Base-by-base conservation (phyloP, 2,797 vertebrate species). In the Fistularia commersonii region DNA sequence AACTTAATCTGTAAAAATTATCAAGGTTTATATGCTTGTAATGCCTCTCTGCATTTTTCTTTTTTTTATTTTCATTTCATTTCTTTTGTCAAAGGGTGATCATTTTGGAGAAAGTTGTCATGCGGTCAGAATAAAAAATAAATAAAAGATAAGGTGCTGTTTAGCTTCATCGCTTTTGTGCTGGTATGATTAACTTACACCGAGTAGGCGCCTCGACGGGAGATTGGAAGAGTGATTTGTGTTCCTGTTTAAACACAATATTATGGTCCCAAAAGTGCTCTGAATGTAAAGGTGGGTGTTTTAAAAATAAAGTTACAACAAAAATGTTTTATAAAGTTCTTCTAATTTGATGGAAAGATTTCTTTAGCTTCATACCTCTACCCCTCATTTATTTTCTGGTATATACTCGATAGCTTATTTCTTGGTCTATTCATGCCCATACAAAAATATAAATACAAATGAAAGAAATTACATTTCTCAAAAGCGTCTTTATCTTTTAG, bases 111-210 rank as follows among this genome's bases (percentile, higher is more conserved):
- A 32, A 9, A 65, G 48, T n/a, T 42, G 34, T 57, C 41, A 45
- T 14, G 8, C 55, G 40, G 47, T 60, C 3, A 11, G 54, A 45
- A 51, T 60, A 68, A 68, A 64, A 41, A 46, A 61, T 13, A 42
- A 55, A 62, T 47, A 13, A 36, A 2, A 36, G 8, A 36, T 36
- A 46, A 3, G 14, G 8, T 8, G 0, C 2, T 6, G 14, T 58
- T 76, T 35, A 45, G 45, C 64, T 39, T 40, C 35, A 47, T 10
- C 11, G 51, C 51, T 44, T 57, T 50, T 14, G 11, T 23, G 23
- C 37, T 41, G n/a, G 49, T 48, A 9, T 55, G 9, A 73, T 56
- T 42, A 10, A 32, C 37, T 61, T n/a, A 10, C 36, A 47, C 8
- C 34, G 15, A 23, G 7, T 8, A 5, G 1, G 13, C 11, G 9